Evolutionary conservation across 2,113 vertebrate species (phyloP), one percentile per base, ranked within the genome.

Genomic region (Lophotis ruficrista): DNA sequence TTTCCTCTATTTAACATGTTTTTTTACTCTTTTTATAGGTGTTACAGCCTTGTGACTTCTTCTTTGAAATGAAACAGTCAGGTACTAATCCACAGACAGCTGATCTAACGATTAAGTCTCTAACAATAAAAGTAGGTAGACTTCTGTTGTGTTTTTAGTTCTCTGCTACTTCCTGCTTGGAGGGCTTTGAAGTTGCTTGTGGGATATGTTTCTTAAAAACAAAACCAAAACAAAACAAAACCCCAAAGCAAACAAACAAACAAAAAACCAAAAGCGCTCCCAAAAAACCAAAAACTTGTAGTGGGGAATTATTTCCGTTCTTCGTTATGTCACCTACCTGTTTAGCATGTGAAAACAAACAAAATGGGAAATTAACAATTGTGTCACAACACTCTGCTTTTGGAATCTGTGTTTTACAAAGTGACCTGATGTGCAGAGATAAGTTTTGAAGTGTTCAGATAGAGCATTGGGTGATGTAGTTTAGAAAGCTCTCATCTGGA

Each of bases 31-130:
- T 35, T 95, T 41, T 62, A 4, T 43, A 98, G 98, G 98, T 99
- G 45, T 98, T 99, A 50, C 99, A 99, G 88, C 99, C 99, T 7
- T 99, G 99, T 96, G 98, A 99, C 95, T 98, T 99, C 51, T 99
- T 99, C 96, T 99, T 98, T 96, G 97, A 98, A 73, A 98, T 98
- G 94, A 95, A 91, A 45, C 98, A 99, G 94, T 89, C 90, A 4
- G 82, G 98, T 84, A 85, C 81, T 57, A 89, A 97, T 80, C 98
- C 99, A 66, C 99, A 99, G 96, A 90, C 89, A n/a, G 98, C 99
- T 95, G 98, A 99, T 88, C 95, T 99, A 50, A 98, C 95, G 35
- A 98, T 99, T 91, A 99, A 98, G 83, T 98, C 98, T 35, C 97
- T 99, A 77, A 99, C 98, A 45, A 83, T 99, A 62, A 99, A 99